phyloP scores from a whole-genome alignment of 2,888 invertebrate species.

The Erebia epiphron region DNA sequence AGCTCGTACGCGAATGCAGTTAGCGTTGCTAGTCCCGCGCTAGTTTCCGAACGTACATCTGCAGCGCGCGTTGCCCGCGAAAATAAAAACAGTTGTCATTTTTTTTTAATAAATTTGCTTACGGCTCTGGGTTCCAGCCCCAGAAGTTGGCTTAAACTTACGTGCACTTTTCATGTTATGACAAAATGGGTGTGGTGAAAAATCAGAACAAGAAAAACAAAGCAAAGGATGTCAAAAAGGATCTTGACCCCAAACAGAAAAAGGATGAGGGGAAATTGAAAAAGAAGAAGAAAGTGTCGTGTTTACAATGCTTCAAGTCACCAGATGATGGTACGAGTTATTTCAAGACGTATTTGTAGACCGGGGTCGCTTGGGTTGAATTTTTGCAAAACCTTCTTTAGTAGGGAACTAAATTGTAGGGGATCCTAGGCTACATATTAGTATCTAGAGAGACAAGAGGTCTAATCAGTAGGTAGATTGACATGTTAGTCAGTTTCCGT shows the following conservation, averaged over 20 bases:
- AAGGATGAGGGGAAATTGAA: conserved; percentile 72
- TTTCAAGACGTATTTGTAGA: not conserved
- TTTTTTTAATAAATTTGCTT: not conserved
- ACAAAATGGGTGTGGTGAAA: conserved; percentile 77
- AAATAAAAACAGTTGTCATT: conserved; percentile 38
- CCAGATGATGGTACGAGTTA: conserved; percentile 68
- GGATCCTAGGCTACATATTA: too few species aligned
- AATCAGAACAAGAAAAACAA: conserved; percentile 66
- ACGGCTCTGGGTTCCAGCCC: not conserved
- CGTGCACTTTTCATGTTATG: conserved; percentile 47
- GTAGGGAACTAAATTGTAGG: too few species aligned
- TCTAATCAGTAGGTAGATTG: too few species aligned
- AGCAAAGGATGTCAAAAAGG: conserved; percentile 50
- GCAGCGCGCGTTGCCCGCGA: conserved; percentile 56
- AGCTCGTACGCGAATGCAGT: conserved; percentile 73
- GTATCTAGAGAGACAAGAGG: too few species aligned
- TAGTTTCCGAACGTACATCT: conserved; percentile 78
- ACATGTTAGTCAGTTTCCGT: too few species aligned
- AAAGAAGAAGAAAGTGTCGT: conserved; percentile 78
- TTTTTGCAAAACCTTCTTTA: too few species aligned
- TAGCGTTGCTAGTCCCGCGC: conserved; percentile 76
- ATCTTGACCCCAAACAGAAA: conserved; percentile 65
- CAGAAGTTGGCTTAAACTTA: conserved; percentile 33
- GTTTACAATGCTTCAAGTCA: conserved; percentile 80
- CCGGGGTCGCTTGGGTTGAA: too few species aligned